Conservation (phyloP, 1,140 invertebrate genomes). For the Drosophila paulistorum region DNA sequence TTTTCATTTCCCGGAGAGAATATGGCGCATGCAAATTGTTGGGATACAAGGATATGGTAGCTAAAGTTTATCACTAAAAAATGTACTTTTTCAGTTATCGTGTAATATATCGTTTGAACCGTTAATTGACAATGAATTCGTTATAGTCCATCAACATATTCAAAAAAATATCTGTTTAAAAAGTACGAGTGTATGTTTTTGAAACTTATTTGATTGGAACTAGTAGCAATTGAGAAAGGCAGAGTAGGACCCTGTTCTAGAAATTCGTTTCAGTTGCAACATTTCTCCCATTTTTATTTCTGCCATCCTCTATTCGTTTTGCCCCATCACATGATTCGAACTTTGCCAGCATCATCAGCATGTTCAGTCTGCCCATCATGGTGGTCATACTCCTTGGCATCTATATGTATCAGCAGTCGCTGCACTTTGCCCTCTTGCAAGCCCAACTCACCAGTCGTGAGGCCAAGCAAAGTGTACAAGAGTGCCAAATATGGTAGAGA, state of each 20-base stretch:
- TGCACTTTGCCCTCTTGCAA: slow-evolving; percentile 88
- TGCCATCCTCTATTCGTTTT: neutral
- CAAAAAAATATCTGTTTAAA: no score
- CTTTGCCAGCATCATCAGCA: neutral
- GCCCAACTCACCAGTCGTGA: slow-evolving; percentile 79
- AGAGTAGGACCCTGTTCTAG: neutral
- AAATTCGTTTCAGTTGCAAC: neutral
- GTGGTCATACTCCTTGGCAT: slow-evolving; percentile 85
- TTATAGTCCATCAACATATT: no score
- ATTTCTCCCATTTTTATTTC: neutral
- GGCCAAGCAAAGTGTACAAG: slow-evolving; percentile 77
- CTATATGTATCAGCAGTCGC: slow-evolving; percentile 83
- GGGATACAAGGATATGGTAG: neutral
- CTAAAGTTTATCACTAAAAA: no score
- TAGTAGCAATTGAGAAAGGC: neutral
- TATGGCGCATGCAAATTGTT: neutral
- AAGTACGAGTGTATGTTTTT: no score
- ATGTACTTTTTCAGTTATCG: no score
- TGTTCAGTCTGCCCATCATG: slow-evolving; percentile 83
- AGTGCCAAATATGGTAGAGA: slow-evolving; percentile 26
- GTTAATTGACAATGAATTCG: no score
- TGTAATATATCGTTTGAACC: no score
- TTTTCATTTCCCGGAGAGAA: neutral
- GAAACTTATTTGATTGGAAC: no score
- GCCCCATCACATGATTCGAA: neutral